Conservation (phyloP, 1,140 invertebrate species). For the Listronotus bonariensis region DNA sequence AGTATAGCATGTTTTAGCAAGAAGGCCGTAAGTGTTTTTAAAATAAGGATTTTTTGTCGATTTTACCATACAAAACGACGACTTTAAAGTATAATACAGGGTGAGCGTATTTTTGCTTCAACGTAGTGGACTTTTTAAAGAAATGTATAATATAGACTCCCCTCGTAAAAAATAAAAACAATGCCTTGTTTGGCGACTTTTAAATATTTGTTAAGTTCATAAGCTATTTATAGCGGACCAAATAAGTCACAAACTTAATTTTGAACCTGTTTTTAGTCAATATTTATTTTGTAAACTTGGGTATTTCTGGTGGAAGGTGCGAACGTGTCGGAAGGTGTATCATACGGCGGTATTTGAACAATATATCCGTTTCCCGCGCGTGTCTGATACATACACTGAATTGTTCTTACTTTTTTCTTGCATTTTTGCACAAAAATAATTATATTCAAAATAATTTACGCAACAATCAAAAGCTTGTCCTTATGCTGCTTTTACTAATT, state of each 20-base stretch:
- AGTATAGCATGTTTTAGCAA: too few relatives aligned
- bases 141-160: background rate
- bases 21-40: too few relatives aligned
- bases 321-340: conserved; percentile 43
- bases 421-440: too few relatives aligned
- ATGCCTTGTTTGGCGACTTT: conserved; percentile 19
- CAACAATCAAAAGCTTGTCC: too few relatives aligned
- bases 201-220: conserved; percentile 27
- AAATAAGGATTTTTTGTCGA: too few relatives aligned
- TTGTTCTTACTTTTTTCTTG: too few relatives aligned
- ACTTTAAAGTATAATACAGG: too few relatives aligned
- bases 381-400: conserved; percentile 10
- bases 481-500: too few relatives aligned
- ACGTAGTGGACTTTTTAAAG: too few relatives aligned
- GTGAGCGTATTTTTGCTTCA: too few relatives aligned
- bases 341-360: conserved; percentile 44
- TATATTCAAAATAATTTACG: too few relatives aligned
- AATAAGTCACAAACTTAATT: background rate
- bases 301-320: conserved; percentile 37
- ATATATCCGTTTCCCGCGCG: conserved; percentile 46
- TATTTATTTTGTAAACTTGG: conserved; percentile 26
- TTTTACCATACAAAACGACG: too few relatives aligned
- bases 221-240: conserved; percentile 27
- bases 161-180: conserved; percentile 18
- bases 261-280: background rate